Conservation (phyloP, 2,888 invertebrate species). For the Amphipoea oculea region DNA sequence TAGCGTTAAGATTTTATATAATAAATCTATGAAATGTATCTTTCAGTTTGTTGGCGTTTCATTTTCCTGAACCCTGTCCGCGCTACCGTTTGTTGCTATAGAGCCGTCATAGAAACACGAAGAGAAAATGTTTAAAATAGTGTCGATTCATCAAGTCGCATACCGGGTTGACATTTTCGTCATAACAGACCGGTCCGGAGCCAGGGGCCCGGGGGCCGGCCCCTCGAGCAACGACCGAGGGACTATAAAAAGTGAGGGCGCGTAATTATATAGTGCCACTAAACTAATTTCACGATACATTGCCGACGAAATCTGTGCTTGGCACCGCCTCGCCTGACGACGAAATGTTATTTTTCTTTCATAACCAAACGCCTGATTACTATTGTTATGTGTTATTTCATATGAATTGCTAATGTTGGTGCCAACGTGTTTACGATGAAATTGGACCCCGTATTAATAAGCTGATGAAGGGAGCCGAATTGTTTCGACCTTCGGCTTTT, state of each 20-base stretch:
- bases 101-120: constrained; percentile 71
- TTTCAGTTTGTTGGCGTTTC: constrained; percentile 80
- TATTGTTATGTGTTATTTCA: constrained; percentile 88
- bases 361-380: constrained; percentile 86
- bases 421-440: constrained; percentile 75
- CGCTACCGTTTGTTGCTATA: constrained; percentile 52
- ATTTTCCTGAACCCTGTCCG: constrained; percentile 64
- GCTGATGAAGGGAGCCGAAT: constrained; percentile 77
- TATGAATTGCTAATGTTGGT: constrained; percentile 87
- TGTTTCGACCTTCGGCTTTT: constrained; percentile 76
- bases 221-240: constrained; percentile 72
- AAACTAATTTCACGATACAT: constrained; percentile 91
- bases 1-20: constrained; percentile 90
- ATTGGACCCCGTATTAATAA: constrained; percentile 79
- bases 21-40: constrained; percentile 90
- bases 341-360: constrained; percentile 88
- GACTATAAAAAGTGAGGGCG: constrained; percentile 88
- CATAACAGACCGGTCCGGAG: constrained; percentile 83
- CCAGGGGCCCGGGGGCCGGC: constrained; percentile 69
- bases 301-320: constrained; percentile 90
- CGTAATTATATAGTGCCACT: constrained; percentile 91
- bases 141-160: constrained; percentile 90
- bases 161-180: constrained; percentile 89
- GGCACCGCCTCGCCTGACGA: constrained; percentile 86
- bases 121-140: constrained; percentile 85